Evolutionary conservation across 2,113 vertebrate genomes (phyloP).

Genomic region (Notothenia rossii): DNA sequence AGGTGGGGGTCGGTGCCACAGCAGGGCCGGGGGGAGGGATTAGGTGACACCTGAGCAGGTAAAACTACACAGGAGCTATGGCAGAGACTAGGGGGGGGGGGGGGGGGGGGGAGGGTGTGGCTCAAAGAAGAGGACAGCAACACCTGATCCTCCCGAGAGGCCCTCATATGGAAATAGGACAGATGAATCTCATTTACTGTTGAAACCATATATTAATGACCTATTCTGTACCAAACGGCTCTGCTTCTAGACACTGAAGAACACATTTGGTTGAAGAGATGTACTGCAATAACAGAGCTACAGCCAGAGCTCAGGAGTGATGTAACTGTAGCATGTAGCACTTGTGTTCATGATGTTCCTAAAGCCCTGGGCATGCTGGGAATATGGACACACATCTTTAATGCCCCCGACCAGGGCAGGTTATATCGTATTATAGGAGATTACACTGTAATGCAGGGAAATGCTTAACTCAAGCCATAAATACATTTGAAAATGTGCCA

Average conservation of each 20-base stretch:
- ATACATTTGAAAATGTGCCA: conserved; percentile 41
- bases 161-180: conserved; percentile 70
- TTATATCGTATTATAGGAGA: conserved; percentile 51
- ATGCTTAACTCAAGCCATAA: conserved; percentile 40
- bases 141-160: conserved; percentile 65
- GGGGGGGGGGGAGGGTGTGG: conserved; percentile 73
- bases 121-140: conserved; percentile 65
- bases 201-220: conserved; percentile 16
- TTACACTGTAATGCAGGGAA: conserved; percentile 55
- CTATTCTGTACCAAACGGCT: conserved; percentile 1
- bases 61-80: conserved; percentile 75
- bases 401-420: conserved; percentile 38
- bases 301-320: neutral
- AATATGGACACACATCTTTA: conserved; percentile 42
- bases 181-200: conserved; percentile 48
- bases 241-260: conserved; percentile 2
- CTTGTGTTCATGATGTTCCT: conserved; percentile 24
- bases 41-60: conserved; percentile 83
- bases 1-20: conserved; percentile 74
- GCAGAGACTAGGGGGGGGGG: conserved; percentile 37
- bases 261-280: neutral
- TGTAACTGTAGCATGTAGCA: neutral
- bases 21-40: conserved; percentile 70
- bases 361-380: conserved; percentile 25
- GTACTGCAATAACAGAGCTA: neutral